Conservation (phyloP, 2,797 vertebrate genomes). For the Phrynocephalus forsythii region DNA sequence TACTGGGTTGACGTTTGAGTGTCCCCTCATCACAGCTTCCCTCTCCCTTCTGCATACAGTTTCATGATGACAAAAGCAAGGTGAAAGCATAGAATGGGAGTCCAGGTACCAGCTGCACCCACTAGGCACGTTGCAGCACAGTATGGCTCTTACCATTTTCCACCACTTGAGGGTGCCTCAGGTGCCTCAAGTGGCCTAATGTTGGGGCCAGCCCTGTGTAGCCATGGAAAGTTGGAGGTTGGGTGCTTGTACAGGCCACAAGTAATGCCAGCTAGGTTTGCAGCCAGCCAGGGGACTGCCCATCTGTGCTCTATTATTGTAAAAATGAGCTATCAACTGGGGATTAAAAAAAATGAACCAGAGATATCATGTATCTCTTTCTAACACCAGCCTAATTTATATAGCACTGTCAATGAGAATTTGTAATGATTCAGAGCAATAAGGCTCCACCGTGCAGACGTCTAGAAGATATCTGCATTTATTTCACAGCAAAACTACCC, state of each 20-base stretch:
- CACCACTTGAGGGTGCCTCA: no score
- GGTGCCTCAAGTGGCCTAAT: no score
- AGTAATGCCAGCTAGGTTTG: background rate
- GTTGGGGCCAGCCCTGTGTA: background rate
- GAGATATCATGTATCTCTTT: slow-evolving; percentile 31
- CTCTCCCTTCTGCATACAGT: no score
- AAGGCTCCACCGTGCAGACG: background rate
- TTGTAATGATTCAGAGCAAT: slow-evolving; percentile 17
- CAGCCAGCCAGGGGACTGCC: background rate
- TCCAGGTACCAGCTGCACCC: no score
- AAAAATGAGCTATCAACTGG: background rate
- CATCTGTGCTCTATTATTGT: background rate
- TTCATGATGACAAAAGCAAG: no score
- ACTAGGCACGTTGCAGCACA: no score
- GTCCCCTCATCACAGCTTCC: no score
- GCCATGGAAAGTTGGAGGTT: background rate
- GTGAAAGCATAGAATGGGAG: no score
- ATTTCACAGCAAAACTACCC: slow-evolving; percentile 19
- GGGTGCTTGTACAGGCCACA: background rate
- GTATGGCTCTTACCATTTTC: no score
- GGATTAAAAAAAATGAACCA: background rate
- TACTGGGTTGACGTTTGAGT: no score
- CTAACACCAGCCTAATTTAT: slow-evolving; percentile 30
- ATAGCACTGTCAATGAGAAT: slow-evolving; percentile 2
- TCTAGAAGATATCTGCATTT: slow-evolving; percentile 24